Evolutionary conservation across 1,140 invertebrate genomes (phyloP), one percentile per base, ranked within the genome.

Genomic region (Listronotus bonariensis): DNA sequence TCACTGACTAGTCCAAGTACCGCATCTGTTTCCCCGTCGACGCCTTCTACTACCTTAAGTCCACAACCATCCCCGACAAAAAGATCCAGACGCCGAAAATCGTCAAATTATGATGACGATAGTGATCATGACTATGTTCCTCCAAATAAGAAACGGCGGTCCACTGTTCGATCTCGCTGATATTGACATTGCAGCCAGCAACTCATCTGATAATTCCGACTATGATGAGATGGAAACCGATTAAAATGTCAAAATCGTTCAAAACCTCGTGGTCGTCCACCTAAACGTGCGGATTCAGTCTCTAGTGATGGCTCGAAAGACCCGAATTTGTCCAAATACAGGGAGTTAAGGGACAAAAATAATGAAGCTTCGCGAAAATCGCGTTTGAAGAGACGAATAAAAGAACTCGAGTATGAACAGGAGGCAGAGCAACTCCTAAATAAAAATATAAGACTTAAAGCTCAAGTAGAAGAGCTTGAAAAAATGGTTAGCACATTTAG

Each of bases 321-420:
- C 32, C 56, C 56, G 12, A 69, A 73, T 6, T 71, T 67, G 32
- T 68, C 68, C 10, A 85, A 80, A 63, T 89, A 90, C 69, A 80
- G 86, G 17, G 86, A 89, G 71, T 80, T 87, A 12, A 79, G 89
- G 12, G 86, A 89, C 65, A 88, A 88, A 69, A 91, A 91, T 75
- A 91, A 91, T 74, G 88, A 90, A 76, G 88, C 89, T 7, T 90
- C 89, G 11, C 82, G 88, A 70, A 83, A 84, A 68, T 90, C 88
- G 0, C 79, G 89, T 59, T 84, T 86, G 78, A 89, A 89, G 60
- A 85, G 89, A 56, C 90, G 90, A 76, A 80, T 82, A 6, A 87
- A 88, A 67, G 89, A 90, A 67, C 15, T 60, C 38, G 60, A 68
- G 11, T 51, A 75, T 15, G 74, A 77, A 51, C 68, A 69, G 11